Base-by-base conservation (phyloP, 1,140 invertebrate genomes). In the Calliphora vicina region DNA sequence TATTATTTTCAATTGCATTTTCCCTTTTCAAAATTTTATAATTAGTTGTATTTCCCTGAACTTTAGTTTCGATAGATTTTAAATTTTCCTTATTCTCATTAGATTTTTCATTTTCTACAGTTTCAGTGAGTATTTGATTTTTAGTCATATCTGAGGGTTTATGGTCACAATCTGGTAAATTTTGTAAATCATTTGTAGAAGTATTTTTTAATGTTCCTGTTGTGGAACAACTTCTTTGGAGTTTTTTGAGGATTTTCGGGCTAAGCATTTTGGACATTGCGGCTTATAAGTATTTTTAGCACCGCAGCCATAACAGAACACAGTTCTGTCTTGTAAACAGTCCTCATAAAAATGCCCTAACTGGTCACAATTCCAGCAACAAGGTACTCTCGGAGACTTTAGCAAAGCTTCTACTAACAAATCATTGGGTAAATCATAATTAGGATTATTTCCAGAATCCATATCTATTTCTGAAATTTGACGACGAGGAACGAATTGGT, bases 301-400 rank as follows among this genome's bases (percentile, higher is more conserved):
- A 17, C 71, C 81, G 43, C 81, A 82, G 20, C 67, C 81, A 67
- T 81, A 81, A 81, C 50, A 67, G 23, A 81, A 73, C 13, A 82
- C 74, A 10, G 10, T 29, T 25, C 72, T 20, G 12, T 82, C 42
- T 8, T 27, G 42, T 13, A 82, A 35, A 23, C 82, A 82, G 26
- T 82, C 43, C 23, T 82, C 17, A 29, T 43, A 82, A 45, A 26
- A 8, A 57, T 76, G 72, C n/a, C 82, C 82, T 10, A 50, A 10
- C n/a, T 76, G 27, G 23, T 57, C 43, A 76, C 82, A 82, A 29
- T 82, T 82, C 72, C 35, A 35, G 35, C 35, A 35, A 10, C 35
- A 35, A 35, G 35, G 35, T 35, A 35, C 35, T 35, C 35, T 35
- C 0, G 6, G 0, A 35, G 35, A 35, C 35, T 35, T 35, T 35